A percentile compares a stretch with the other conserved stretches of the same genome.
phyloP scores from a whole-genome alignment of 2,888 invertebrate genomes.

The Ypsolopha sequella region DNA sequence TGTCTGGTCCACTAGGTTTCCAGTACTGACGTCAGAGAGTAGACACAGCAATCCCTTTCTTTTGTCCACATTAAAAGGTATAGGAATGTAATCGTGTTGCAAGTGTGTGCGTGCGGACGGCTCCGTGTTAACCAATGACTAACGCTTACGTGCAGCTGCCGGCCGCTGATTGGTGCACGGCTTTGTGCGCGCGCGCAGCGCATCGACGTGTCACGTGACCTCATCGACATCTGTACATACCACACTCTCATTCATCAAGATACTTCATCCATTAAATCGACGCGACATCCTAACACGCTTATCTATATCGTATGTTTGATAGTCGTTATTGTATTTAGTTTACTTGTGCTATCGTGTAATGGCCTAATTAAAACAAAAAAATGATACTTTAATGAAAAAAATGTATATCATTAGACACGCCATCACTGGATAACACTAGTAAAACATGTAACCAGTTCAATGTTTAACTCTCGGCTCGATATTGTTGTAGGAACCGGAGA shows the following conservation, averaged over 20 bases:
- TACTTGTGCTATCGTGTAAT: not conserved
- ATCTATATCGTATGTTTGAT: slow-evolving; percentile 5
- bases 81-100: slow-evolving; percentile 65
- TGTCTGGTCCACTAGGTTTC: slow-evolving; percentile 51
- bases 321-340: not conserved
- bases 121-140: slow-evolving; percentile 9
- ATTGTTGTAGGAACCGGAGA: slow-evolving; percentile 83
- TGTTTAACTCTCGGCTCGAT: too few species aligned
- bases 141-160: slow-evolving; percentile 18
- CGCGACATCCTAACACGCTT: slow-evolving; percentile 40
- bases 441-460: too few species aligned
- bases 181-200: slow-evolving; percentile 37
- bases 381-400: too few species aligned
- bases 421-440: too few species aligned
- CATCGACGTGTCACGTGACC: slow-evolving; percentile 13
- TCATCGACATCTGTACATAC: slow-evolving; percentile 13
- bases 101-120: slow-evolving; percentile 48
- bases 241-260: slow-evolving; percentile 25
- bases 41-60: slow-evolving; percentile 64
- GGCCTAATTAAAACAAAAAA: too few species aligned
- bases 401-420: too few species aligned
- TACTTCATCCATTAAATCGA: slow-evolving; percentile 27
- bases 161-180: slow-evolving; percentile 44
- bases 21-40: slow-evolving; percentile 69
- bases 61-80: slow-evolving; percentile 66